Evolutionary conservation across 2,888 invertebrate genomes (phyloP).

Genomic region (Coecobrya sp.): DNA sequence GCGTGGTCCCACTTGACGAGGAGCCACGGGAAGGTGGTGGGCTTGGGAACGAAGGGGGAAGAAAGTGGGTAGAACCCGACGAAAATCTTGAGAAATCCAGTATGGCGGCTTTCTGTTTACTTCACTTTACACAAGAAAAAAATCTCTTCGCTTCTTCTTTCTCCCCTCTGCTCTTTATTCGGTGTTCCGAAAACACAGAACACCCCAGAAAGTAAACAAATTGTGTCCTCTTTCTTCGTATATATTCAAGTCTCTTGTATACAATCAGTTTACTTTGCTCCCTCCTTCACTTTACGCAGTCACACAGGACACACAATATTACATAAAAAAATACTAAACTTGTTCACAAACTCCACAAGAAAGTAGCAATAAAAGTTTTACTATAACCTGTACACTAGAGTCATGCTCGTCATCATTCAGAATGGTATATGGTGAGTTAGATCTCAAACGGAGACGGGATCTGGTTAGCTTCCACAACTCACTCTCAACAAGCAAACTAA

Average conservation of each 20-base stretch:
- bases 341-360: neutral
- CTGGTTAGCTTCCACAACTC: constrained; percentile 47
- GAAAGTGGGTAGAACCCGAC: constrained; percentile 86
- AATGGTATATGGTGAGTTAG: neutral
- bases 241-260: neutral
- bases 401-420: constrained; percentile 11
- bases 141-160: constrained; percentile 40
- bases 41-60: constrained; percentile 87
- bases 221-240: neutral
- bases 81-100: constrained; percentile 87
- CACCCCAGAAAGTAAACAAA: constrained; percentile 73
- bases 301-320: constrained; percentile 36
- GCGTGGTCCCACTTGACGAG: constrained; percentile 86
- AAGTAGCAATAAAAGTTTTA: constrained; percentile 9
- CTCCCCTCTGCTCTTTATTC: neutral
- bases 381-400: constrained; percentile 25
- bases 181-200: constrained; percentile 46
- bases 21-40: constrained; percentile 86
- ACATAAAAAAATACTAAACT: constrained; percentile 8
- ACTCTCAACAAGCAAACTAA: constrained; percentile 60
- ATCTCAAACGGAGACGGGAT: constrained; percentile 7
- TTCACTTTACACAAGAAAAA: constrained; percentile 73
- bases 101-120: constrained; percentile 82
- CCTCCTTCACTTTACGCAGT: neutral
- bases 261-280: neutral